A percentile compares a stretch with the other conserved stretches of the same genome.
These are phyloP conservation scores for Laspeyria flexula DNA, from an alignment of 2,888 invertebrate species.

Conservation along the genomic window DNA sequence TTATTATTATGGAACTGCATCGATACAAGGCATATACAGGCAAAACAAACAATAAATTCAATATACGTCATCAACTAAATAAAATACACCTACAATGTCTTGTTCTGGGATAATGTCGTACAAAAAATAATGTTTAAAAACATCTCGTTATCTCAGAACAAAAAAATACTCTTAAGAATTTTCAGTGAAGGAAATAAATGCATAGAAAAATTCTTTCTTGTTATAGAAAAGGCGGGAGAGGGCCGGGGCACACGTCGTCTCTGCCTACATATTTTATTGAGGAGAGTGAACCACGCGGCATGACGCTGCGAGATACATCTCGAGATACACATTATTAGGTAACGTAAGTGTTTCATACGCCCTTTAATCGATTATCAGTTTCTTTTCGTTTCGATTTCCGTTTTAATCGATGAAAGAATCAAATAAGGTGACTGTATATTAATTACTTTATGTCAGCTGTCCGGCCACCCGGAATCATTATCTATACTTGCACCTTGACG, in stretches of 20 bases:
- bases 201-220: slow-evolving; percentile 84
- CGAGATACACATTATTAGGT: slow-evolving; percentile 50
- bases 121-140: slow-evolving; percentile 36
- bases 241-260: slow-evolving; percentile 68
- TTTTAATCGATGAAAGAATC: slow-evolving; percentile 14
- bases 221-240: slow-evolving; percentile 78
- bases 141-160: slow-evolving; percentile 48
- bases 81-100: slow-evolving; percentile 44
- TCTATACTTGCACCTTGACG: neutral
- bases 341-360: slow-evolving; percentile 23
- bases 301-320: slow-evolving; percentile 48
- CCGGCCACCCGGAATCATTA: slow-evolving; percentile 9
- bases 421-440: slow-evolving; percentile 9
- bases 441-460: slow-evolving; percentile 16
- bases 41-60: slow-evolving; percentile 45
- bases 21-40: slow-evolving; percentile 24
- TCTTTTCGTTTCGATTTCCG: neutral
- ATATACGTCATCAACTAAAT: slow-evolving; percentile 37
- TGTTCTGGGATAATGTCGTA: slow-evolving; percentile 22
- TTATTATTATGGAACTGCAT: slow-evolving; percentile 22
- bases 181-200: slow-evolving; percentile 75
- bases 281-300: slow-evolving; percentile 50
- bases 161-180: slow-evolving; percentile 64
- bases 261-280: slow-evolving; percentile 85
- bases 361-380: slow-evolving; percentile 26